Evolutionary conservation across 2,113 vertebrate species (phyloP).

Genomic region (Sinocyclocheilus grahami): DNA sequence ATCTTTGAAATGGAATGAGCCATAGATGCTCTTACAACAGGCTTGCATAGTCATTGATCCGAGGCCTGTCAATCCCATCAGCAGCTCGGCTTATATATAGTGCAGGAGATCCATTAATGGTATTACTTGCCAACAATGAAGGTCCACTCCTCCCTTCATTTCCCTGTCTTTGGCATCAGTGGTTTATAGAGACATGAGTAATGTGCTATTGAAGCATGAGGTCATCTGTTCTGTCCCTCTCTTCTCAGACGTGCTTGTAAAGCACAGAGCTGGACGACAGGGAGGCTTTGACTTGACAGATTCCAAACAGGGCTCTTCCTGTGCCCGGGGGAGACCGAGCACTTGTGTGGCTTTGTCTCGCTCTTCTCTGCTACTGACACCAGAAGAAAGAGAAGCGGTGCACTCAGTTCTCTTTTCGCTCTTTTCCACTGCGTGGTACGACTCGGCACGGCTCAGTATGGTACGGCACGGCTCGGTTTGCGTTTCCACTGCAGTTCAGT

Average conservation of each 20-base stretch:
- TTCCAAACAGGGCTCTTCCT: slow-evolving; percentile 5
- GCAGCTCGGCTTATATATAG: slow-evolving; percentile 47
- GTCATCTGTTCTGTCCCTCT: slow-evolving; percentile 4
- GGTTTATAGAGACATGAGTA: slow-evolving; percentile 40
- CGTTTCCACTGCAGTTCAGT: no score
- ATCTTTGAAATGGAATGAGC: slow-evolving; percentile 26
- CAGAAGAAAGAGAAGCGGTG: not conserved
- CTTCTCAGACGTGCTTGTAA: slow-evolving; percentile 17
- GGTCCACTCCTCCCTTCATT: not conserved
- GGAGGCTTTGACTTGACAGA: slow-evolving; percentile 11
- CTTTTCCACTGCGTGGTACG: no score
- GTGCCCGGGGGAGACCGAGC: not conserved
- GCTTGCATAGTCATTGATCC: slow-evolving; percentile 38
- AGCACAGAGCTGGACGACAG: not conserved
- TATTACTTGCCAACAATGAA: slow-evolving; percentile 44
- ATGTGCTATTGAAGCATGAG: slow-evolving; percentile 40
- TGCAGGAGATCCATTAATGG: slow-evolving; percentile 47
- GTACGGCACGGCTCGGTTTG: no score
- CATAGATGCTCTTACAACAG: not conserved
- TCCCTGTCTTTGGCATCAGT: not conserved
- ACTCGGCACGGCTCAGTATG: no score
- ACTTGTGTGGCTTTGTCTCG: not conserved
- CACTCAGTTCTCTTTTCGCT: not conserved
- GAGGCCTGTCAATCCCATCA: slow-evolving; percentile 53
- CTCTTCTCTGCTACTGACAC: slow-evolving; percentile 12